These are phyloP conservation scores for pig (Sus scrofa) DNA, from an alignment of 2,113 vertebrate species.

Conservation along the genomic window DNA sequence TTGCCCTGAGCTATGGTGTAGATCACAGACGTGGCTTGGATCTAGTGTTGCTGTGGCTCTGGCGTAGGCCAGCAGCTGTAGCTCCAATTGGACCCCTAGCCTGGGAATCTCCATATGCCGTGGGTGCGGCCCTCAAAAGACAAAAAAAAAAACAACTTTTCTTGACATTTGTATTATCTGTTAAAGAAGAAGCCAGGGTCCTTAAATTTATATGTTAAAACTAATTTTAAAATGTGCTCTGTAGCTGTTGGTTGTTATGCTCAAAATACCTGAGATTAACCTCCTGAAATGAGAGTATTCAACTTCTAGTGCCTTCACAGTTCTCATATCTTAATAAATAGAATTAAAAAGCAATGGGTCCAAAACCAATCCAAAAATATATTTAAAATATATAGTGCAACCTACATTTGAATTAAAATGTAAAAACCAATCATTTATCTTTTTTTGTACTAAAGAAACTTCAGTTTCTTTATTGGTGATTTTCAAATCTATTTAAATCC, in stretches of 20 bases:
- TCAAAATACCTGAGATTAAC: not conserved
- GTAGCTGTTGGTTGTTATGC: not conserved
- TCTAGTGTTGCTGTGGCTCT: too few relatives aligned
- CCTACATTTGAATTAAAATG: slow-evolving; percentile 28
- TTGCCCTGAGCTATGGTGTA: too few relatives aligned
- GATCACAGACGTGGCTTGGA: too few relatives aligned
- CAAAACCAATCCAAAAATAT: slow-evolving; percentile 9
- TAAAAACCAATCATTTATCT: not conserved
- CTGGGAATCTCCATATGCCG: too few relatives aligned
- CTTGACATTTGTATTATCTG: not conserved
- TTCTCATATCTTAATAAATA: not conserved
- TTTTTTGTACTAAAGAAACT: slow-evolving; percentile 22
- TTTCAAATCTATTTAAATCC: slow-evolving; percentile 55
- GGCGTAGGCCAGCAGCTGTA: too few relatives aligned
- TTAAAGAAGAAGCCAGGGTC: not conserved
- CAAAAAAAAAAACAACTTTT: too few relatives aligned
- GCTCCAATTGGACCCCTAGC: too few relatives aligned
- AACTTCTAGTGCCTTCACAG: not conserved
- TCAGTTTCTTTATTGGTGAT: slow-evolving; percentile 52
- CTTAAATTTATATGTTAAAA: not conserved
- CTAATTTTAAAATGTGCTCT: slow-evolving; percentile 4
- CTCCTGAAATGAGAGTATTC: not conserved
- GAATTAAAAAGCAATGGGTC: slow-evolving; percentile 28
- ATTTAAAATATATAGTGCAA: slow-evolving; percentile 17
- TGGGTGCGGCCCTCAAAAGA: too few relatives aligned